A percentile compares a stretch with the other conserved stretches of the same genome.
Evolutionary conservation across 2,113 vertebrate genomes (phyloP).

Genomic region (Sphyrna mokarran): DNA sequence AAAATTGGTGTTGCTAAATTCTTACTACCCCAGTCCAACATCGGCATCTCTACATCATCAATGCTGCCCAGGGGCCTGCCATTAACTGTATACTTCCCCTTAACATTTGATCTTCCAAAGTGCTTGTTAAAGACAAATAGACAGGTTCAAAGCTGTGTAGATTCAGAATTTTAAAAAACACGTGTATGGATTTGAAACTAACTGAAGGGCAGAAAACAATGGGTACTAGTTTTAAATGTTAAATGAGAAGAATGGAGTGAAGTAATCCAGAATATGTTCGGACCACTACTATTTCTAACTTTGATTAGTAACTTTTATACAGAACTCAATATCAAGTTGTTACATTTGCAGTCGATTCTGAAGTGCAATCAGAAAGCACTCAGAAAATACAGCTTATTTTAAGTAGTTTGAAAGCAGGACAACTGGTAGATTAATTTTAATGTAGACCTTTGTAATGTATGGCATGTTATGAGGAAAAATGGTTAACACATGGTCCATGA

Average conservation of each 20-base stretch:
- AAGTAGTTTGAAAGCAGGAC: not conserved
- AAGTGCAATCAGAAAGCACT: not conserved
- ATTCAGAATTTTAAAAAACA: not conserved
- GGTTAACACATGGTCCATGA: not conserved
- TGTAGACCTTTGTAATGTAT: not conserved
- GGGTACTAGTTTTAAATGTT: not conserved
- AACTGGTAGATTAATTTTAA: not conserved
- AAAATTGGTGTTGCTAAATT: too few species aligned
- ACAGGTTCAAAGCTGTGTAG: not conserved
- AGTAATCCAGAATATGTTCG: not conserved
- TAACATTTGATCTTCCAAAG: too few species aligned
- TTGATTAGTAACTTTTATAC: not conserved
- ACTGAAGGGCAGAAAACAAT: not conserved
- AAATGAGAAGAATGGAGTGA: not conserved
- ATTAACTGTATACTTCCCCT: too few species aligned
- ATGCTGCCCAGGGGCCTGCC: too few species aligned
- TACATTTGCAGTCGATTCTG: not conserved
- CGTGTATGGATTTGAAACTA: not conserved
- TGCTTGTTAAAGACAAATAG: not conserved
- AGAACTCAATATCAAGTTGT: not conserved
- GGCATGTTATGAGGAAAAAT: not conserved
- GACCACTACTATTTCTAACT: not conserved
- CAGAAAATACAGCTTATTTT: not conserved
- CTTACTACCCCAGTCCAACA: too few species aligned
- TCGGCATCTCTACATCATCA: too few species aligned